Conservation (phyloP, 2,113 vertebrate genomes). For the Campylomormyrus numenius region DNA sequence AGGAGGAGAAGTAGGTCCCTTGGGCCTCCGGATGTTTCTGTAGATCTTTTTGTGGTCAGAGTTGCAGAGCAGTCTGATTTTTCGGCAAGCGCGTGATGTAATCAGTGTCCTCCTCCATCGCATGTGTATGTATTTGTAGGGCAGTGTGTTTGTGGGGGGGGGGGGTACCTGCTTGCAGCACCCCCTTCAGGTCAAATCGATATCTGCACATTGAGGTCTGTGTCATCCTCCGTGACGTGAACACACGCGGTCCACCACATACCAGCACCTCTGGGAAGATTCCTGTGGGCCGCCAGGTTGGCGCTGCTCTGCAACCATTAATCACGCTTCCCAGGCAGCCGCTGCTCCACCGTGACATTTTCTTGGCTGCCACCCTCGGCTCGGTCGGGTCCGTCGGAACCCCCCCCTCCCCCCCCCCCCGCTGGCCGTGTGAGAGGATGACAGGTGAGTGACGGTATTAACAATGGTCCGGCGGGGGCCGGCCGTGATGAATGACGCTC, state of each 20-base stretch:
- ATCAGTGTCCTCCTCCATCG: background rate
- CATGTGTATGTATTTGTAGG: background rate
- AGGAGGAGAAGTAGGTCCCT: background rate
- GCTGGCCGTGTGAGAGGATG: constrained; percentile 37
- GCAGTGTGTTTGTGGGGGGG: background rate
- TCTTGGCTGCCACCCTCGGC: constrained; percentile 21
- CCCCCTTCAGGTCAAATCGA: background rate
- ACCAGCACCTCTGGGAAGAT: background rate
- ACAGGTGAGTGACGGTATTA: constrained; percentile 63
- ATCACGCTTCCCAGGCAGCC: constrained; percentile 29
- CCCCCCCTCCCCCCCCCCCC: background rate
- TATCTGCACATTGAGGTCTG: background rate
- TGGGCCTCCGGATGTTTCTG: background rate
- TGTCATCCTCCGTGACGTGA: background rate
- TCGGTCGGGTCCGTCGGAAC: constrained; percentile 22
- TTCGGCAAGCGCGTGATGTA: background rate
- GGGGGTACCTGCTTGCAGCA: background rate
- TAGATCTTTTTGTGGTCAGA: background rate
- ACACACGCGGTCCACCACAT: background rate
- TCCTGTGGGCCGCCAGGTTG: constrained; percentile 6
- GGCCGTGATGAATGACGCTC: constrained; percentile 68
- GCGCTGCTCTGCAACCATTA: constrained; percentile 25
- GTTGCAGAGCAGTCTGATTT: background rate
- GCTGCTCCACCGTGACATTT: constrained; percentile 32
- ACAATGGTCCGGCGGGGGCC: constrained; percentile 47